Conservation (phyloP, 2,797 vertebrate species). For the Parauchenoglanis punctatus region DNA sequence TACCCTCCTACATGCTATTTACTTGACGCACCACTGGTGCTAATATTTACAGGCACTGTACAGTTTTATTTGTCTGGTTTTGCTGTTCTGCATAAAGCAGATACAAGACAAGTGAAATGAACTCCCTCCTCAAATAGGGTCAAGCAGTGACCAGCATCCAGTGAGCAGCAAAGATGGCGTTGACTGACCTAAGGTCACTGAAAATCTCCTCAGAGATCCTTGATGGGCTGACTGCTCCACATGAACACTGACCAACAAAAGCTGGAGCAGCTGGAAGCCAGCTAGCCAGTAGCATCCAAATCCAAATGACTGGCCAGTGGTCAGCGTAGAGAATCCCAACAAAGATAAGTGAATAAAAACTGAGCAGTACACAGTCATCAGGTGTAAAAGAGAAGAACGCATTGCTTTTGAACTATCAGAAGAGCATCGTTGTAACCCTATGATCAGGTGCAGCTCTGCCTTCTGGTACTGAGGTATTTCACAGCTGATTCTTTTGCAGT, state of each 20-base stretch:
- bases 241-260: slow-evolving; percentile 21
- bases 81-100: slow-evolving; percentile 41
- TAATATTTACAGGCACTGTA: slow-evolving; percentile 67
- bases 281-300: slow-evolving; percentile 25
- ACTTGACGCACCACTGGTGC: slow-evolving; percentile 55
- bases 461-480: slow-evolving; percentile 40
- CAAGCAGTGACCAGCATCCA: slow-evolving; percentile 9
- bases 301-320: slow-evolving; percentile 53
- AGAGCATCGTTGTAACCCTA: slow-evolving; percentile 29
- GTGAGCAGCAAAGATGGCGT: slow-evolving; percentile 18
- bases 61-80: slow-evolving; percentile 56
- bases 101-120: slow-evolving; percentile 47
- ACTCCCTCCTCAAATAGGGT: slow-evolving; percentile 34
- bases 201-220: slow-evolving; percentile 6
- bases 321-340: slow-evolving; percentile 47
- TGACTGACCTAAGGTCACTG: slow-evolving; percentile 34
- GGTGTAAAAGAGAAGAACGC: slow-evolving; percentile 26
- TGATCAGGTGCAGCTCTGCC: slow-evolving; percentile 28
- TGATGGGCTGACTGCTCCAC: neutral
- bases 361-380: slow-evolving; percentile 42
- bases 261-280: neutral
- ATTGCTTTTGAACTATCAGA: slow-evolving; percentile 41
- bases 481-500: slow-evolving; percentile 57
- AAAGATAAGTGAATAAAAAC: slow-evolving; percentile 47
- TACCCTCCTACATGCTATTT: slow-evolving; percentile 33